phyloP scores from a whole-genome alignment of 2,797 vertebrate genomes.

The Tapera naevia region DNA sequence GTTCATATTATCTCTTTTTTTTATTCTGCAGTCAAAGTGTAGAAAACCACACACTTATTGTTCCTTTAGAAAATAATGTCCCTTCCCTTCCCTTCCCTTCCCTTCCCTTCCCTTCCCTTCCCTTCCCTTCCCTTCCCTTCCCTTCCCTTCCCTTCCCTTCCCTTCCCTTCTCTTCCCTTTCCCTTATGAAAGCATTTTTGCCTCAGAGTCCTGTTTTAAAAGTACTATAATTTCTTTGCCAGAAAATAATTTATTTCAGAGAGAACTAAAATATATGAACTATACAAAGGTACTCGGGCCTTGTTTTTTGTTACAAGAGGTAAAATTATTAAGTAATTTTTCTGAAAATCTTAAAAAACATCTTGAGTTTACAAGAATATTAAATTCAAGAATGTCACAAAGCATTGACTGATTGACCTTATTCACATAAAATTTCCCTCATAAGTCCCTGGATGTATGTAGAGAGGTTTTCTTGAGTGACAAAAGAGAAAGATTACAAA shows the following conservation, averaged over 20 bases:
- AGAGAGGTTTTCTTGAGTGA: neutral
- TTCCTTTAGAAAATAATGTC: neutral
- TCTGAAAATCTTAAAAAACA: neutral
- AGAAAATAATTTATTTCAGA: neutral
- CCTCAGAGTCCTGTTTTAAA: neutral
- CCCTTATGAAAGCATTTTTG: neutral
- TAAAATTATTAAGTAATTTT: neutral
- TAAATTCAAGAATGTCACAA: neutral
- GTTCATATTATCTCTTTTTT: neutral
- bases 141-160: no score
- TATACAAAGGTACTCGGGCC: neutral
- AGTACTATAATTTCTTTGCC: neutral
- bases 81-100: neutral
- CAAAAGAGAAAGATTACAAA: neutral
- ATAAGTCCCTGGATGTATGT: neutral
- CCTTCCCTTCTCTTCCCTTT: no score
- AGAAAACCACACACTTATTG: neutral
- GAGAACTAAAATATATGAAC: neutral
- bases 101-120: no score
- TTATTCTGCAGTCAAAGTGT: neutral
- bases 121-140: no score
- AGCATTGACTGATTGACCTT: neutral
- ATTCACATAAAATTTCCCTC: neutral
- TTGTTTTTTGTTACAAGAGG: neutral
- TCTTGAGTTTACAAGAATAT: neutral